Conservation (phyloP, 2,888 invertebrate genomes). For the Synergus laeviventris region DNA sequence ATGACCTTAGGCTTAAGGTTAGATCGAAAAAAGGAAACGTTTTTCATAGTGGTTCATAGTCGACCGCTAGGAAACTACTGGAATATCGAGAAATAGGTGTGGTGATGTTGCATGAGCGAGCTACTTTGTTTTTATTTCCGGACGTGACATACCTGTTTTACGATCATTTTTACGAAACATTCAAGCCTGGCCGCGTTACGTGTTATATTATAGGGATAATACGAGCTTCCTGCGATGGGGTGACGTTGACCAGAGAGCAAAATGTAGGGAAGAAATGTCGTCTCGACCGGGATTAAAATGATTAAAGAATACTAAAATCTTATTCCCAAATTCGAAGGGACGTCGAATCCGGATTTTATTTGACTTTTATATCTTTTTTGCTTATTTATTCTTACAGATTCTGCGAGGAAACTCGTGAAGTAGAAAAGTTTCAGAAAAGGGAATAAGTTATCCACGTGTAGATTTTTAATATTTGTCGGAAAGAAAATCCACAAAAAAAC, state of each 20-base stretch:
- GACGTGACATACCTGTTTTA: slow-evolving; percentile 32
- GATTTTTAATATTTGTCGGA: background rate
- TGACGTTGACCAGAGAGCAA: background rate
- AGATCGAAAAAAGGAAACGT: slow-evolving; percentile 13
- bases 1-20: slow-evolving; percentile 9
- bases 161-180: slow-evolving; percentile 31
- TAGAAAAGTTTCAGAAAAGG: background rate
- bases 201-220: slow-evolving; percentile 10
- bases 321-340: background rate
- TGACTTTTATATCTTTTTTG: background rate
- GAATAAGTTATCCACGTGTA: background rate
- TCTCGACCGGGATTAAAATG: background rate
- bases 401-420: background rate
- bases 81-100: slow-evolving; percentile 3
- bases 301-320: background rate
- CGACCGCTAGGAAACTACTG: background rate
- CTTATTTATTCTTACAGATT: background rate
- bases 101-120: background rate
- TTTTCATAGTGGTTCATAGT: no score
- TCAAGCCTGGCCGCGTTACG: background rate
- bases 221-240: background rate
- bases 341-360: background rate
- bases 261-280: background rate
- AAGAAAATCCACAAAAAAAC: background rate
- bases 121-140: slow-evolving; percentile 39